Base-by-base conservation (phyloP, 2,888 invertebrate genomes). In the Acleris literana region DNA sequence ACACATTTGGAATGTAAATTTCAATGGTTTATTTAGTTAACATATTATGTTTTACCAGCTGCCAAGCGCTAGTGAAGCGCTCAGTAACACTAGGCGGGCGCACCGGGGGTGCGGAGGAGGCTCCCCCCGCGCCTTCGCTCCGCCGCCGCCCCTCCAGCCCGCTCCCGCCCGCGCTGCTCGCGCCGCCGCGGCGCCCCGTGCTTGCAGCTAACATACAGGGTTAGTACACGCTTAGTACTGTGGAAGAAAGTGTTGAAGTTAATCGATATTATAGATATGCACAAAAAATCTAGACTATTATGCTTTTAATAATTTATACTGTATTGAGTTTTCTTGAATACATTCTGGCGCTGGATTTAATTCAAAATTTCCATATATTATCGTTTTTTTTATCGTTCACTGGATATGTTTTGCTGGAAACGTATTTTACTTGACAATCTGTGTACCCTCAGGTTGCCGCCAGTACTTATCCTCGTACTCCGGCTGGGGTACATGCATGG, bases 401-500 rank as follows among this genome's bases (percentile, higher is more conserved):
- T 13, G 39, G 39, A 39, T 39, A 4, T 39, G 39, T 39, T 39
- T 13, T 4, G 13, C 39, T 4, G 39, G 13, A 13, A 39, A 13
- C 13, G 13, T 39, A 11, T 39, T 39, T 39, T 39, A 39, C 13
- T 39, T 1, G 0, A 39, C 11, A 13, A 13, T 11, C 13, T 11
- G 4, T 13, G 0, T 39, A 39, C 3, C 4, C 39, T 13, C 93
- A 95, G 89, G 89, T 84, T 76, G 94, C 63, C 88, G 90, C 2
- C 73, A 81, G 2, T 92, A 84, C 82, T 82, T 93, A 0, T 69
- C 75, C 2, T 71, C 83, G n/a, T 91, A 86, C 82, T 63, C 73
- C 22, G 88, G 87, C n/a, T 94, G 94, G 94, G 80, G 84, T 16
- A 77, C 84, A 4, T 93, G 94, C 69, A 85, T 94, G 62, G 90